These are phyloP conservation scores for Chaetodon trifascialis DNA, from an alignment of 2,113 vertebrate genomes.

Conservation along the genomic window DNA sequence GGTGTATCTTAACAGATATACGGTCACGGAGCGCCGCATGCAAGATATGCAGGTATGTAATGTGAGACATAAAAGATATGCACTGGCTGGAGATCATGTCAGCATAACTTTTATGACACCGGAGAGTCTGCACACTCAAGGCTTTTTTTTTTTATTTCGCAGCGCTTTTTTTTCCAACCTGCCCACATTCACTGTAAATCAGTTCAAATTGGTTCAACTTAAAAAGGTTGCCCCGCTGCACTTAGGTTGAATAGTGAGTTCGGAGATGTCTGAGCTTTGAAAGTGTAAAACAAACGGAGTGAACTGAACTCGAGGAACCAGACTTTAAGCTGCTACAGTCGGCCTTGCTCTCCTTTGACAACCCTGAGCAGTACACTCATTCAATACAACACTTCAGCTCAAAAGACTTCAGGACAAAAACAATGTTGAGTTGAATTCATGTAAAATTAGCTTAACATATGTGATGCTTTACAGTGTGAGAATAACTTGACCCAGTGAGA, in stretches of 20 bases:
- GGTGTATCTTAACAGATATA: not conserved
- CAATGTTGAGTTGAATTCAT: too few species aligned
- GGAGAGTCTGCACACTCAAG: not conserved
- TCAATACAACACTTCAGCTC: not conserved
- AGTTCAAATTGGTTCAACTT: not conserved
- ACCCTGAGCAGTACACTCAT: too few species aligned
- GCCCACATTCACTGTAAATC: constrained; percentile 7
- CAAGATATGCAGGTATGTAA: not conserved
- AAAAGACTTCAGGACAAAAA: not conserved
- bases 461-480: not conserved
- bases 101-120: constrained; percentile 20
- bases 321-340: not conserved
- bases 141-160: not conserved
- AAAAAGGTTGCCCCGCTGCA: not conserved
- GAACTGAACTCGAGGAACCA: not conserved
- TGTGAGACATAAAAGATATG: constrained; percentile 10
- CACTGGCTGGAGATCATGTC: not conserved
- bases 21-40: not conserved
- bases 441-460: too few species aligned
- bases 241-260: not conserved
- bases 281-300: not conserved
- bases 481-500: not conserved
- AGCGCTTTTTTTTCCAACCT: not conserved
- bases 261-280: too few species aligned
- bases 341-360: not conserved